Evolutionary conservation across 2,797 vertebrate genomes (phyloP).

Genomic region (Nannoperca obscura): DNA sequence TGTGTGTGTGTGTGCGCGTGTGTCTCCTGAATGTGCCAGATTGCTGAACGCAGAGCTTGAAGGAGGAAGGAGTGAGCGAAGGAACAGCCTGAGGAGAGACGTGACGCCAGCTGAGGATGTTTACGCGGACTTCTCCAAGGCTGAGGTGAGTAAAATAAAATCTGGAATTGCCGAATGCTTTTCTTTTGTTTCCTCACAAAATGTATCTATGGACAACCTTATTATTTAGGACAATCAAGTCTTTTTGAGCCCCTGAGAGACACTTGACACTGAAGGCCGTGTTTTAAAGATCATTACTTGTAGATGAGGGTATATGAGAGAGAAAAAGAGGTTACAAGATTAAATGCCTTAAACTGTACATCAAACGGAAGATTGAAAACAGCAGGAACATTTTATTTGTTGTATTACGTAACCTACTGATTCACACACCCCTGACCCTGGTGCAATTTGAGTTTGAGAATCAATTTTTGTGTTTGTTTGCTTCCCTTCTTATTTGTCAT

Average conservation of each 20-base stretch:
- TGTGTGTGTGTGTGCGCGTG: slow-evolving; percentile 25
- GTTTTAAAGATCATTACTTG: neutral
- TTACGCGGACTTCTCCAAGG: slow-evolving; percentile 62
- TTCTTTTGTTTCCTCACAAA: slow-evolving; percentile 13
- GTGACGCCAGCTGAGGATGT: slow-evolving; percentile 57
- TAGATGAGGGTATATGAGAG: neutral
- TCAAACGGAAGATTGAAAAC: slow-evolving; percentile 23
- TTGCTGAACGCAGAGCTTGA: slow-evolving; percentile 68
- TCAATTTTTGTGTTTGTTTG: slow-evolving; percentile 47
- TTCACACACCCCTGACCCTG: slow-evolving; percentile 34
- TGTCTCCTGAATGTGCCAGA: slow-evolving; percentile 66
- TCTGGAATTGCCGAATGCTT: slow-evolving; percentile 10
- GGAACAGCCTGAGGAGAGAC: slow-evolving; percentile 80
- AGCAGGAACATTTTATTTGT: slow-evolving; percentile 19
- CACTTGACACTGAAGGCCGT: neutral
- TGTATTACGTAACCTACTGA: slow-evolving; percentile 32
- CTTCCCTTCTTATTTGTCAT: slow-evolving; percentile 42
- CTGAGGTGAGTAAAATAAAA: slow-evolving; percentile 72
- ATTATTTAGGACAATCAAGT: slow-evolving; percentile 16
- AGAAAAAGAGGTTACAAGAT: neutral
- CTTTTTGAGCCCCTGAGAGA: neutral
- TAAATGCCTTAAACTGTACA: neutral
- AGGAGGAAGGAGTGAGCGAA: slow-evolving; percentile 65
- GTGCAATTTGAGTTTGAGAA: slow-evolving; percentile 50
- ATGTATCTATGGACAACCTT: neutral